Evolutionary conservation across 2,797 vertebrate species (phyloP), one percentile per base, ranked within the genome.

Genomic region (Gastrophryne carolinensis): DNA sequence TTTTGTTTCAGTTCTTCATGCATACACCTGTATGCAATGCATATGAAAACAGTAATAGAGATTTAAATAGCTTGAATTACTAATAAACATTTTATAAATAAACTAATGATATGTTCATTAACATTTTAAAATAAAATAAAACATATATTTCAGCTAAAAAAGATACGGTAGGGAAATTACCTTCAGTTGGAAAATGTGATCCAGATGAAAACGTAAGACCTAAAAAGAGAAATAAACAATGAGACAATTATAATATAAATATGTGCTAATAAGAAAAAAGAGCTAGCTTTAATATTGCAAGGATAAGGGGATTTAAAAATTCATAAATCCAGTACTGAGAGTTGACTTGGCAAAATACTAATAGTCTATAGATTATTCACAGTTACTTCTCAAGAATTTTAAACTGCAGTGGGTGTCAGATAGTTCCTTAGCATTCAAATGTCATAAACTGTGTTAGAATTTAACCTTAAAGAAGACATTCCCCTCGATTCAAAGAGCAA

Each of bases 331-430:
- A 69, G 62, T 62, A 76, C 47, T 70, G 65, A 76, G 24, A 70
- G 53, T 39, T 70, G 39, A 32, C 21, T 35, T 37, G 53, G 12
- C 53, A 53, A 39, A 52, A 47, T 29, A 58, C 27, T 61, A 68
- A 68, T 50, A 60, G 39, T 69, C 34, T 61, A 53, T 50, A 39
- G 35, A 68, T 75, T 68, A 69, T 23, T 75, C 64, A 60, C 15
- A 39, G 34, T 29, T 6, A 76, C 44, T 76, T 76, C 73, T 76
- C 23, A 63, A 70, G 73, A 76, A 76, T 54, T 69, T 21, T 62
- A 63, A 37, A 54, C 41, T 39, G 62, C 15, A 12, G 73, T 76
- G 73, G 73, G 73, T 47, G 73, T 61, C 26, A 69, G 62, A 10
- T 56, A 70, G 39, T 75, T 75, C 65, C 47, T 24, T 10, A 13